Evolutionary conservation across 1,140 invertebrate genomes (phyloP).

Genomic region (Eurosta solidaginis): DNA sequence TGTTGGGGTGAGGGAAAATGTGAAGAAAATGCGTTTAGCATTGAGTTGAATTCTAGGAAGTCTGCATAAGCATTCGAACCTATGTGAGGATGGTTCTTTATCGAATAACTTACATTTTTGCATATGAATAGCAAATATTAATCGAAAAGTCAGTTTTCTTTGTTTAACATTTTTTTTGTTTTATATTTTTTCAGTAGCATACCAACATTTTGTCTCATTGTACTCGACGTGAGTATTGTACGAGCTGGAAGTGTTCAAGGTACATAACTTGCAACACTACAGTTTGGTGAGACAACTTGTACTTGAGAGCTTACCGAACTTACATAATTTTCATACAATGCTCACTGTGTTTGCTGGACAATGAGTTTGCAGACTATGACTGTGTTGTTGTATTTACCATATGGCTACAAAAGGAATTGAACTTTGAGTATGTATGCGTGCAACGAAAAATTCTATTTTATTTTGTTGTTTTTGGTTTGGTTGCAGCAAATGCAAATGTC

Average conservation of each 20-base stretch:
- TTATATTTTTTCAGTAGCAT: neutral
- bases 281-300: conserved; percentile 22
- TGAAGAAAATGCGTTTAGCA: neutral
- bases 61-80: neutral
- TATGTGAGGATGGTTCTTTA: neutral
- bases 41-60: neutral
- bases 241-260: neutral
- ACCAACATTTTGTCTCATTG: neutral
- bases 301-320: conserved; percentile 20
- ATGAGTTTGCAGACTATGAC: neutral
- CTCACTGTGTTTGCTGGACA: neutral
- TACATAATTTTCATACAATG: conserved; percentile 25
- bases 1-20: neutral
- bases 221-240: neutral
- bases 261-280: conserved; percentile 24
- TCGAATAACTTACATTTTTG: conserved; percentile 5
- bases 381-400: neutral
- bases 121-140: conserved; percentile 18
- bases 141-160: neutral
- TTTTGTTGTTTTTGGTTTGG: neutral
- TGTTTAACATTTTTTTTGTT: neutral
- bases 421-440: neutral
- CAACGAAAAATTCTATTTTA: neutral
- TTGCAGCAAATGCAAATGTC: conserved; percentile 1
- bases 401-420: neutral